Base-by-base conservation (phyloP, 2,113 vertebrate genomes). In the Speoplatyrhinus poulsoni region DNA sequence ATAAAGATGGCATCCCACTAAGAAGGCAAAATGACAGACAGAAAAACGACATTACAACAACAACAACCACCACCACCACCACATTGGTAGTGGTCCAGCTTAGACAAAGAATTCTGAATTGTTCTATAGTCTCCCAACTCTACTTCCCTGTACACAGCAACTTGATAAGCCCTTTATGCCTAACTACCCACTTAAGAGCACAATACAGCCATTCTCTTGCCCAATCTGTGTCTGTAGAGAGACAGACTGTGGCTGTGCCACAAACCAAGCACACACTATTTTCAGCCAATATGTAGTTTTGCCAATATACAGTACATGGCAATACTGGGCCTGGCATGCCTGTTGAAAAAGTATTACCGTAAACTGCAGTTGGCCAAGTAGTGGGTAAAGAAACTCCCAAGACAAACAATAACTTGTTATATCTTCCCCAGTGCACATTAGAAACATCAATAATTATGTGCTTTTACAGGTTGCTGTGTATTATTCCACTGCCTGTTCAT, bases 1-100 rank as follows among this genome's bases (percentile, higher is more conserved):
- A 81, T 26, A 26, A 69, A 81, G 84, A 57, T 72, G 50, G 82
- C 69, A 71, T 71, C 69, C 77, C n/a, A 26, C 65, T 13, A 72
- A 80, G 65, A 69, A 69, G 47, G 58, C 9, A 49, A 7, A 26
- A 50, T 70, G 81, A 80, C 72, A 78, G 48, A 55, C 54, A 67
- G 68, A 50, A 56, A 17, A 69, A 46, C 52, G 66, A 66, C 65
- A 63, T 63, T 62, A 65, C 74, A 16, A 83, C 75, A 82, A 85
- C 82, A 48, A 62, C 55, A 16, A 76, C 75, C 81, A 50, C 3
- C 49, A 76, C 71, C 76, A 53, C 41, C 71, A 72, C 72, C 12
- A 15, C 60, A 66, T 72, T 2, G 59, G 75, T 67, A 69, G 73
- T 71, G 70, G 62, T 66, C 62, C 62, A 1, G 41, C 62, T 62